Base-by-base conservation (phyloP, 2,113 vertebrate genomes). In the Crotalus helleri region DNA sequence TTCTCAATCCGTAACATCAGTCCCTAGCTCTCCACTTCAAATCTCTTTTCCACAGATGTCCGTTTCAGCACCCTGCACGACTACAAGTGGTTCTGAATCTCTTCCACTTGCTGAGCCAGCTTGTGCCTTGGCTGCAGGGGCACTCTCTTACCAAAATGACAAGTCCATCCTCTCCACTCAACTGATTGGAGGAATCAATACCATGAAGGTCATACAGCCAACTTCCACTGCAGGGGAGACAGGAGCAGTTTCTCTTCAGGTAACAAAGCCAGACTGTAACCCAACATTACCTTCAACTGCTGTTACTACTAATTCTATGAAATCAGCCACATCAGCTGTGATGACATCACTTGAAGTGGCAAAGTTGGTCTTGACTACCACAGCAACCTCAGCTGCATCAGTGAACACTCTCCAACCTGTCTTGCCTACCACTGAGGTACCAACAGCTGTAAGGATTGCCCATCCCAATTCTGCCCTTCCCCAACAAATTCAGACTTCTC, bases 361-460 rank as follows among this genome's bases (percentile, higher is more conserved):
- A 87, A 98, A 97, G 91, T 92, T 97, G 2, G 0, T 94, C 23
- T 92, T 95, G 33, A 59, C 96, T 19, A 7, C 94, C 0, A 92
- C 0, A 4, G 53, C 85, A 0, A 24, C 96, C 46, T 54, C n/a
- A 19, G 26, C 69, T 26, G 44, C 21, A 61, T 49, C 96, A 33
- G 93, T 92, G 8, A 0, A 89, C n/a, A 0, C 96, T 87, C 93
- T 95, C 26, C 95, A 95, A 89, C 51, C 95, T 90, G 21, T 95
- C 85, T 97, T 97, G 74, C 92, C 97, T 3, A 88, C 91, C 3
- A 0, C 93, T 87, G 92, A 96, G 55, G 5, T 96, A 9, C 97
- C 97, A 9, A 0, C 97, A 11, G 93, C 96, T 44, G 96, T 98
- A 91, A 97, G 94, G 94, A 94, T 98, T 54, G 81, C 97, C 0